These are phyloP conservation scores for Schrankia costaestrigalis DNA, from an alignment of 2,888 invertebrate genomes.

Conservation along the genomic window DNA sequence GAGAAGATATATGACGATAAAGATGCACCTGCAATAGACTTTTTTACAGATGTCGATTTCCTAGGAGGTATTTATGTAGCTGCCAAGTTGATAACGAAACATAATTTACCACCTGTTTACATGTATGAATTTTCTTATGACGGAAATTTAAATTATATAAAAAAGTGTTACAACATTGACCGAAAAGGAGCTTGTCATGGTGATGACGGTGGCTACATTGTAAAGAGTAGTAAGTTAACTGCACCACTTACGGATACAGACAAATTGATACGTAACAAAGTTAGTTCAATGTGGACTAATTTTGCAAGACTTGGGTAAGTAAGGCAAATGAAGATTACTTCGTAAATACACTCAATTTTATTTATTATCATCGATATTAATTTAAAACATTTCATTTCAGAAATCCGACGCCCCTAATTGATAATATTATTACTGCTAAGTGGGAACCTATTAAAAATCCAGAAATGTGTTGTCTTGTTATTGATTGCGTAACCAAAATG, in stretches of 20 bases:
- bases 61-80: slow-evolving; percentile 57
- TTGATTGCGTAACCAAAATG: slow-evolving; percentile 56
- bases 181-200: slow-evolving; percentile 80
- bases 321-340: neutral
- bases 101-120: slow-evolving; percentile 70
- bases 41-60: slow-evolving; percentile 75
- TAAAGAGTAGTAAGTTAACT: slow-evolving; percentile 54
- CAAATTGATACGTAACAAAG: slow-evolving; percentile 56
- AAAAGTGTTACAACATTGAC: slow-evolving; percentile 60
- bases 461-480: slow-evolving; percentile 47
- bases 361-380: too few relatives aligned
- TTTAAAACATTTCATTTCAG: too few relatives aligned
- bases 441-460: slow-evolving; percentile 57
- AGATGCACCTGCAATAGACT: slow-evolving; percentile 64
- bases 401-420: slow-evolving; percentile 57
- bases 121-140: slow-evolving; percentile 81
- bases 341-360: too few relatives aligned
- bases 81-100: slow-evolving; percentile 51
- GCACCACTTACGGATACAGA: slow-evolving; percentile 47
- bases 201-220: slow-evolving; percentile 82
- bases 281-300: slow-evolving; percentile 82
- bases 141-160: slow-evolving; percentile 76
- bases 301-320: slow-evolving; percentile 81
- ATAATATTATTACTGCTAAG: slow-evolving; percentile 43
- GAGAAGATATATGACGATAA: slow-evolving; percentile 48